Conservation (phyloP, 2,888 invertebrate species). For the Drosophila anomelani region DNA sequence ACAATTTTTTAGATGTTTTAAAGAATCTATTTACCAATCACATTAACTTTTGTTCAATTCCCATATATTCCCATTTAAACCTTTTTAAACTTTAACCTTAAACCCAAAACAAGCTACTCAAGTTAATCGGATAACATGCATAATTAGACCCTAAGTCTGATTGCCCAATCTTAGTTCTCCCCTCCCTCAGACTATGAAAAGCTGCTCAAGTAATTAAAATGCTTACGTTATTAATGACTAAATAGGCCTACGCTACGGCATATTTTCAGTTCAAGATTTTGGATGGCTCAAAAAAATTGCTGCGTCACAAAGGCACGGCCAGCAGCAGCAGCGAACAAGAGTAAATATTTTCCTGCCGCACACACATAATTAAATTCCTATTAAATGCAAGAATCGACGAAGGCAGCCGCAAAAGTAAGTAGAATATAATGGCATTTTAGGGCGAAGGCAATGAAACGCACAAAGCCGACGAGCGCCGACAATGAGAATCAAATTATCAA, state of each 20-base stretch:
- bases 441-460: slow-evolving; percentile 28
- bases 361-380: slow-evolving; percentile 43
- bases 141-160: not conserved
- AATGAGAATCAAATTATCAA: slow-evolving; percentile 53
- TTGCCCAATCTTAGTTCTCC: not conserved
- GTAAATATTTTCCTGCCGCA: slow-evolving; percentile 12
- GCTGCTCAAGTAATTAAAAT: slow-evolving; percentile 33
- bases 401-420: slow-evolving; percentile 34
- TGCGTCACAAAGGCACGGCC: slow-evolving; percentile 11
- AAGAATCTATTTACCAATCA: no score
- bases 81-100: no score
- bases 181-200: slow-evolving; percentile 4
- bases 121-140: not conserved
- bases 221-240: slow-evolving; percentile 24
- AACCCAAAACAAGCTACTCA: no score
- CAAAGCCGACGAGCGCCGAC: slow-evolving; percentile 24
- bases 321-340: slow-evolving; percentile 5
- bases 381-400: slow-evolving; percentile 33
- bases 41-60: no score
- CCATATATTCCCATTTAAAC: no score
- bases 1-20: no score
- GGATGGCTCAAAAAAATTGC: slow-evolving; percentile 9
- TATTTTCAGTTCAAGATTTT: slow-evolving; percentile 6
- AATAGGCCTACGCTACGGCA: slow-evolving; percentile 1
- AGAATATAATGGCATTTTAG: slow-evolving; percentile 34